Percentiles rank a stretch among this genome's conserved stretches.
Evolutionary conservation across 1,140 invertebrate species (phyloP).

Genomic region (Ceratitis capitata): DNA sequence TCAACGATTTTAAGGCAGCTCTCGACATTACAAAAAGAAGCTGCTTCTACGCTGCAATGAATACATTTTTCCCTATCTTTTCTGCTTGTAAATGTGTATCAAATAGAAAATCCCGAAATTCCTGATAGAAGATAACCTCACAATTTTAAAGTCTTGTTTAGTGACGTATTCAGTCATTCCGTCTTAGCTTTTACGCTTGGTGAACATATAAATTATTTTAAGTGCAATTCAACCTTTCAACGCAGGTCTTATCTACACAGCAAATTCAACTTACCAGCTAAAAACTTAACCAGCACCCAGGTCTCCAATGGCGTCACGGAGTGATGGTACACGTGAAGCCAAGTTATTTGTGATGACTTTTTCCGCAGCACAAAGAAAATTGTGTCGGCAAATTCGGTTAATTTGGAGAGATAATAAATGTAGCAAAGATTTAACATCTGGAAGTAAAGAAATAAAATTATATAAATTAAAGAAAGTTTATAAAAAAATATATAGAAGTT

Average conservation of each 20-base stretch:
- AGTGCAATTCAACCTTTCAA: not conserved
- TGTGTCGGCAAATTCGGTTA: constrained; percentile 95
- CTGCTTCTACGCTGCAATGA: too few species aligned
- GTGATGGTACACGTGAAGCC: constrained; percentile 95
- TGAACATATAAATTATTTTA: too few species aligned
- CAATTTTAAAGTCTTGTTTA: too few species aligned
- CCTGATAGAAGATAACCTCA: too few species aligned
- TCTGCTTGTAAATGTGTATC: too few species aligned
- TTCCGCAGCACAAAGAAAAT: constrained; percentile 91
- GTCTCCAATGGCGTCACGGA: constrained; percentile 93
- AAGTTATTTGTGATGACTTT: constrained; percentile 92
- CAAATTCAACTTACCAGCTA: constrained; percentile 75
- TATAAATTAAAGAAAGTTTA: not conserved
- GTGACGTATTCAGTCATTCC: too few species aligned
- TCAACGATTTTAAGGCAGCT: too few species aligned
- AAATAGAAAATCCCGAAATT: too few species aligned
- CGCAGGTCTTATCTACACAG: not conserved
- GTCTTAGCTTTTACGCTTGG: too few species aligned
- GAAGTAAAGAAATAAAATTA: constrained; percentile 58
- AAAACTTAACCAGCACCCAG: constrained; percentile 95
- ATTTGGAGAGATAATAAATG: constrained; percentile 97
- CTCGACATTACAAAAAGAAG: too few species aligned
- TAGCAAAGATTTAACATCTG: constrained; percentile 94
- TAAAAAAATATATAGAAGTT: not conserved
- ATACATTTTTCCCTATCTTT: too few species aligned